Percentiles rank a stretch among this genome's conserved stretches.
Evolutionary conservation across 2,113 vertebrate species (phyloP).

Genomic region (Tinamus guttatus): DNA sequence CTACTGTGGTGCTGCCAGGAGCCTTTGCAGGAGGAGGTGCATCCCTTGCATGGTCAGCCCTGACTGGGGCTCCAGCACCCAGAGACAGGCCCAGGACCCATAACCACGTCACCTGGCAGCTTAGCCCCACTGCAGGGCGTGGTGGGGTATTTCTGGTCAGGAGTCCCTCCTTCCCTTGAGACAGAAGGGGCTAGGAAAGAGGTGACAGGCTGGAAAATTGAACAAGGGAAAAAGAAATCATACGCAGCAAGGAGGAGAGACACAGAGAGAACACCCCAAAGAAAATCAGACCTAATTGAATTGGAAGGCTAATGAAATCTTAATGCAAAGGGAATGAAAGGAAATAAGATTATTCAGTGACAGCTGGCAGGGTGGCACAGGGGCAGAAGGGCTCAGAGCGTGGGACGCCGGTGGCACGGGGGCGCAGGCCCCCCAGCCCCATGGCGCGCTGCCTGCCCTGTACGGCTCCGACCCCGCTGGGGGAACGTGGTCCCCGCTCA

Average conservation of each 20-base stretch:
- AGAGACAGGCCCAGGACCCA: not conserved
- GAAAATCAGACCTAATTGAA: fast-evolving
- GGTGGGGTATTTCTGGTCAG: not conserved
- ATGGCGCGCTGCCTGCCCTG: not conserved
- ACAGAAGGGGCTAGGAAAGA: not conserved
- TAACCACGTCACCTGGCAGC: not conserved
- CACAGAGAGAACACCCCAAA: not conserved
- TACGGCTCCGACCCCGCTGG: too few species aligned
- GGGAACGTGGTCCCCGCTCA: not conserved
- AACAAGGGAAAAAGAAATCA: not conserved
- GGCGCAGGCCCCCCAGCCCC: not conserved
- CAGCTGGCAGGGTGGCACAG: not conserved
- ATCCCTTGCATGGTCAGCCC: not conserved
- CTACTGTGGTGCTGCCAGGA: not conserved
- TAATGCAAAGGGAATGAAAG: not conserved
- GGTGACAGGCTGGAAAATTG: not conserved
- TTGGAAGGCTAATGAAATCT: fast-evolving
- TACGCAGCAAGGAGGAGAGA: not conserved
- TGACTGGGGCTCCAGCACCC: too few species aligned
- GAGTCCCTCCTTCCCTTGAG: not conserved
- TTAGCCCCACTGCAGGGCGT: too few species aligned
- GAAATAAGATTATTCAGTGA: not conserved
- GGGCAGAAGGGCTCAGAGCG: not conserved
- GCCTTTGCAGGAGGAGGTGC: not conserved
- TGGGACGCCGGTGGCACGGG: too few species aligned